Evolutionary conservation across 2,113 vertebrate species (phyloP), one percentile per base, ranked within the genome.

Genomic region (Empidonax traillii): DNA sequence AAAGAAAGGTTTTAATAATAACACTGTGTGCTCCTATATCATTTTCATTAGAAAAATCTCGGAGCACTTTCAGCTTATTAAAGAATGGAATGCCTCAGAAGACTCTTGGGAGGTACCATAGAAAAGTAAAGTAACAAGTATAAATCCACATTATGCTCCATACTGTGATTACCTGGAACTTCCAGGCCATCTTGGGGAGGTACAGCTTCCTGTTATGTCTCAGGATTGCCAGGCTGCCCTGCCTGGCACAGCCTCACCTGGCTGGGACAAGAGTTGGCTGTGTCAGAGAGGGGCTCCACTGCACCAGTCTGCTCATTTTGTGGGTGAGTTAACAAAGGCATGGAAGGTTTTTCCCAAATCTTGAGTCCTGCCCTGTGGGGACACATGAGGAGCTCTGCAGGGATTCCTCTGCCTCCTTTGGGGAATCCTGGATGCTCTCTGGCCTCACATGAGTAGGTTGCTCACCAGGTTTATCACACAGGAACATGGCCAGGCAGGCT

Each of bases 11-110:
- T 96, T 96, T 96, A 96, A 96, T 97, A 94, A 96, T 91, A 97
- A 97, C 89, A 74, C 82, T 87, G 85, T 94, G 92, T 85, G 92
- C 74, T 87, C 86, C 87, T 96, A 87, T 96, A 97, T 96, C 82
- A 95, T 90, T 97, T 97, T 95, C 94, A 93, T 96, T 94, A 93
- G 93, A 93, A 93, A 86, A 95, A 96, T 97, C 89, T 96, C 85
- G 55, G 85, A 86, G 83, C 67, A 69, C 88, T 92, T 94, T 97
- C 94, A 94, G 85, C 90, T 94, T 96, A 97, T 90, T 95, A 94
- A 94, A 94, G 94, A 85, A 79, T 25, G 85, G 89, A 95, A 88
- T 84, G 94, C 84, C 85, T 92, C 49, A 6, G 94, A 96, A 95
- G 77, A 56, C 91, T 95, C 91, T n/a, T 4, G 88, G 90, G 96